Conservation (phyloP, 23 tunicate genomes). For the Diplosoma virens region DNA sequence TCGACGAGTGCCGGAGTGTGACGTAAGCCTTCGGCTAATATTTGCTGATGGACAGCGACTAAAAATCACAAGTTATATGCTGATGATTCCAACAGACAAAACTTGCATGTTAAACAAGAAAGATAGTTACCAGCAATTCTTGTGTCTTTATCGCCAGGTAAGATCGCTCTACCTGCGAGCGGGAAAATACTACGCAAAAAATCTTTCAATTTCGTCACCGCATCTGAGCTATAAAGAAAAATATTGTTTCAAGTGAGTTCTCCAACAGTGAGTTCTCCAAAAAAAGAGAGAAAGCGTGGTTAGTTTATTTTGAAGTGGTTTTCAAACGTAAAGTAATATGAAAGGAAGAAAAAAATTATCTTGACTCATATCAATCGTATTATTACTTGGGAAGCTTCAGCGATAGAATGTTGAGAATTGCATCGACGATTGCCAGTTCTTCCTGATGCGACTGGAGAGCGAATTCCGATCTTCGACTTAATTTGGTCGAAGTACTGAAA, state of each 20-base stretch:
- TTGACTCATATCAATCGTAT: too few relatives aligned
- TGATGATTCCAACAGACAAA: background rate
- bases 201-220: constrained; percentile 42
- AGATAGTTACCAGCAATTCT: constrained; percentile 42
- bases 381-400: constrained; percentile 53
- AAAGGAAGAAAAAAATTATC: too few relatives aligned
- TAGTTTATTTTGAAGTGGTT: too few relatives aligned
- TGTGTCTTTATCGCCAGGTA: constrained; percentile 34
- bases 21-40: constrained; percentile 62
- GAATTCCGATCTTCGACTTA: constrained; percentile 63
- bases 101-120: too few relatives aligned
- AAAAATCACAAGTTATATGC: background rate
- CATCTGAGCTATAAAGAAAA: constrained; percentile 14
- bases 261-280: too few relatives aligned
- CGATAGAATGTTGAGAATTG: constrained; percentile 28
- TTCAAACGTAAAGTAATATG: too few relatives aligned
- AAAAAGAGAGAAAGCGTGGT: too few relatives aligned
- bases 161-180: constrained; percentile 26
- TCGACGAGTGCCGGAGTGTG: constrained; percentile 39
- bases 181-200: constrained; percentile 59
- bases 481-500: constrained; percentile 28
- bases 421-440: constrained; percentile 60
- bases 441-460: constrained; percentile 42
- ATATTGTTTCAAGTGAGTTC: too few relatives aligned
- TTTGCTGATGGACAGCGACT: constrained; percentile 70